Evolutionary conservation across 2,113 vertebrate species (phyloP), one percentile per base, ranked within the genome.

Genomic region (Pygoscelis adeliae): DNA sequence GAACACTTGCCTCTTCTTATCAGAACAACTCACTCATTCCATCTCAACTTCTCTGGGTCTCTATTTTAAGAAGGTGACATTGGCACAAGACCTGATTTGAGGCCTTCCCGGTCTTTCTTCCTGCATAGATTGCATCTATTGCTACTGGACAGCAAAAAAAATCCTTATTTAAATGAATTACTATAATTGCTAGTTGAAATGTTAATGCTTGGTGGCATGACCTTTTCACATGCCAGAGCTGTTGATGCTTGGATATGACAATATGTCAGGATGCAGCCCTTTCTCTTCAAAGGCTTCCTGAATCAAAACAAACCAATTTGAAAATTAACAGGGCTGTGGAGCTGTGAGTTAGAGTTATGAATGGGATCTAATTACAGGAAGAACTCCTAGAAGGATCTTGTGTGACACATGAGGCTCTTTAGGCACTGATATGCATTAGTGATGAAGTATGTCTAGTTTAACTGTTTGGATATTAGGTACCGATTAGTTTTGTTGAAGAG

Each of bases 141-240:
- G 34, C 56, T 73, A 93, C n/a, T 0, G 0, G 50, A 30, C 13
- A 70, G n/a, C 10, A 29, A 71, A 85, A 89, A 83, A 18, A 78
- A 6, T 2, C 26, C 82, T 88, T 53, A 97, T 93, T 97, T 87
- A 93, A 97, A 96, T 77, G 44, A 96, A 85, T 97, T 91, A 73
- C 44, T 92, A 21, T 96, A 91, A 95, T 77, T 71, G 23, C 49
- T 83, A n/a, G 58, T 96, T 29, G 14, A 90, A 92, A 93, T 94
- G 91, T 65, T 96, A 95, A 98, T 97, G 61, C 79, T 90, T 93
- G 71, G 52, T 96, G 97, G 93, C 95, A 46, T 44, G 94, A 97
- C 95, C 97, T 98, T 98, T 97, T 96, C 90, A 79, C 72, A 80
- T 83, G 90, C 89, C 98, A 97, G 47, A 83, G 67, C 53, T 80